Evolutionary conservation across 2,113 vertebrate genomes (phyloP), one percentile per base, ranked within the genome.

Genomic region (Bucco capensis): DNA sequence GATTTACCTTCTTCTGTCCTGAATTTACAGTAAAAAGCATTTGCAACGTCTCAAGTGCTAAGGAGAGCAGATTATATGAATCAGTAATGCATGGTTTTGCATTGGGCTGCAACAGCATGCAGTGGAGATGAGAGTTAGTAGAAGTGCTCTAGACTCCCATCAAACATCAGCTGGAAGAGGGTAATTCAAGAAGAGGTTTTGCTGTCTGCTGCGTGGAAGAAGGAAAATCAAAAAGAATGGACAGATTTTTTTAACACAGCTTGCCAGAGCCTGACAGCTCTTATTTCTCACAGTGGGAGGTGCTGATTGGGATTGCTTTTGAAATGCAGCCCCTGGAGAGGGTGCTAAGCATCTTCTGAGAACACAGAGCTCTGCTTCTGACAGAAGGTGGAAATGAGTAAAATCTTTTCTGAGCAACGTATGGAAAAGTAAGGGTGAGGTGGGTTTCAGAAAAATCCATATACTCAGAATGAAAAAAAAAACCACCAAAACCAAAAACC

Each of bases 101-200:
- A 23, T 6, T 2, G 25, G 64, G 25, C 54, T 46, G 15, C 12
- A 12, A 2, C 0, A 0, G 7, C 2, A 0, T 16, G 21, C 4
- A 3, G 14, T 10, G 51, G 40, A 35, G 44, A 70, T 4, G 0
- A 0, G 1, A 38, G 49, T 6, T 9, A 16, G 9, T 15, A 25
- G 49, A 80, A 70, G 12, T 19, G 18, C 31, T 49, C n/a, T 51
- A 31, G 40, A 50, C 12, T 25, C 37, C 37, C 42, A 30, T 50
- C 76, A 64, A 61, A 31, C 14, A 4, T 3, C 8, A 25, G 2
- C 7, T 83, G 54, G n/a, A 66, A 73, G 11, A 2, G 31, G 6
- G 10, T 21, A 27, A 23, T 1, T 0, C 23, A 27, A 42, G n/a
- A 16, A 73, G 28, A 65, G 14, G 5, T 30, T 90, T 84, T 67